Evolutionary conservation across 2,888 invertebrate genomes (phyloP), one percentile per base, ranked within the genome.

Genomic region (Machimus atricapillus): DNA sequence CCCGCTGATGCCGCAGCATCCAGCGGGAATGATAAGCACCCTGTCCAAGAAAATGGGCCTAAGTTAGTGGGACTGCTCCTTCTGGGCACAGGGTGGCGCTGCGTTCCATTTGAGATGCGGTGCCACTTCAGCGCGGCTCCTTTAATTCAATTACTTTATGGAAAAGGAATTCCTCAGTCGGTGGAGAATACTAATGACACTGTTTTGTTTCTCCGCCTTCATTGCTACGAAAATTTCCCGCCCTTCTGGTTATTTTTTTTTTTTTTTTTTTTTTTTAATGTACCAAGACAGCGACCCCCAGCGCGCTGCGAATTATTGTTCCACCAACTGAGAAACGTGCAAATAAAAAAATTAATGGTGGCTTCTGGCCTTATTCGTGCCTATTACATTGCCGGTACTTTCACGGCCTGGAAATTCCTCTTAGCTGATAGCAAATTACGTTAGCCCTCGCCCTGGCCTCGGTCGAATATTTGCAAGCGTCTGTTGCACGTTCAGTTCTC

Each of bases 81-180:
- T 78, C 78, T 37, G 78, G n/a, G 19, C 66, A 66, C 34, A 37
- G 76, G 40, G 34, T 19, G 31, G 58, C 31, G 23, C 58, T 37
- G 34, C 52, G 27, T 58, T 82, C 14, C 79, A 46, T 79, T 56
- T 56, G 56, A 8, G 81, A 79, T 79, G 82, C 82, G 27, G 37
- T 37, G 27, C 82, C 34, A 66, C 58, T 56, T 58, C 66, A 37
- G 58, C 37, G 56, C 66, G 82, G 37, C 37, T 37, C 58, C 82
- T 82, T 82, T 82, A 82, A 82, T 82, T 82, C 82, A 82, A 82
- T 82, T 82, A 82, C 66, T 58, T 82, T 76, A 82, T 58, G 58
- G 66, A 58, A 40, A 66, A 82, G 58, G 58, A 58, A 56, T 58
- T 37, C 66, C 58, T 34, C 56, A 82, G 82, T 58, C 19, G 23